Evolutionary conservation across 1,140 invertebrate species (phyloP), one percentile per base, ranked within the genome.

Genomic region (Euglossa dilemma): DNA sequence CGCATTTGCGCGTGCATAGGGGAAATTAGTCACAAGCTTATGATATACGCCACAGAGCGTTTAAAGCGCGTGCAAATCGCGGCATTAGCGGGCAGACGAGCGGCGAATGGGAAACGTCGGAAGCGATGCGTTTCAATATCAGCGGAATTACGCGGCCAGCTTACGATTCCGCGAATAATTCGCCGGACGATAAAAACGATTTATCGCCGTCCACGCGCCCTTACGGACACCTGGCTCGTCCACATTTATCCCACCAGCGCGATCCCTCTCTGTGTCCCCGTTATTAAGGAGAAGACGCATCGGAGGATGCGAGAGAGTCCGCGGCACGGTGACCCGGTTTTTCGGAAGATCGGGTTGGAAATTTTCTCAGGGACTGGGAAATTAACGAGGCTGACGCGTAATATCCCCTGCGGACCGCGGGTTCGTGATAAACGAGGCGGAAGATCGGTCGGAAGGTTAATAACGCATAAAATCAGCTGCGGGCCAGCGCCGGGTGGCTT

Each of bases 391-490:
- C 16, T 25, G 54, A 45, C 54, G 45, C 14, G n/a, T n/a, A 45
- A 45, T 73, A 25, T 59, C 16, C 56, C 4, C 12, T 20, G 1
- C 36, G 6, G 0, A 11, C 16, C 23, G n/a, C 16, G 43, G 25
- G 16, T 23, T 45, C 25, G 23, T 59, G 59, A 59, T 43, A 11
- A 79, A 59, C 77, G 64, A n/a, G 61, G 14, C 50, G 18, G 78
- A 63, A 73, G 56, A 52, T 59, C 25, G 69, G 45, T n/a, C 45
- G 20, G 56, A 23, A 52, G 79, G 52, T 81, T 75, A 67, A 81
- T 81, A 75, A 81, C 71, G 71, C 43, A 75, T 81, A 75, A 75
- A 81, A 75, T 81, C 71, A n/a, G 59, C 57, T 50, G 78, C 52
- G 52, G 57, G 45, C 20, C 63, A 11, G 47, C 2, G n/a, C 52